A percentile compares a stretch with the other conserved stretches of the same genome.
phyloP scores from a whole-genome alignment of 2,888 invertebrate genomes.

The Ceramica pisi region DNA sequence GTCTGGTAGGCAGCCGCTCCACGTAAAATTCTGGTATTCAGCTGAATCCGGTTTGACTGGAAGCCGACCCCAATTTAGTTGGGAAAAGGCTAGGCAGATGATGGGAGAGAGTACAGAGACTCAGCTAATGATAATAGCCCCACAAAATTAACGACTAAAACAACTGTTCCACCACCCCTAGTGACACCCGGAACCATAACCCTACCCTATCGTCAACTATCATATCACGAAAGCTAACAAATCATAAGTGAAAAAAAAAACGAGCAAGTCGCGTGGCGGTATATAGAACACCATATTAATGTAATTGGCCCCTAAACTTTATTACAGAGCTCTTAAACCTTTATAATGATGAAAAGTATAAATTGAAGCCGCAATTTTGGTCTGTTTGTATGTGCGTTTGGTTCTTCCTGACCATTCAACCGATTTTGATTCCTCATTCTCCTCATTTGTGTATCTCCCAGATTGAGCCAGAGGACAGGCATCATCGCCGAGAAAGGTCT shows the following conservation, averaged over 20 bases:
- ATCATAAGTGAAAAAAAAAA: constrained; percentile 45
- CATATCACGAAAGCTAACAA: constrained; percentile 46
- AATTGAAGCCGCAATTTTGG: background rate
- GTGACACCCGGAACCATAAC: constrained; percentile 49
- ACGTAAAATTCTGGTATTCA: too few species aligned
- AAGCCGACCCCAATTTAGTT: too few species aligned
- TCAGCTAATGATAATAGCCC: constrained; percentile 22
- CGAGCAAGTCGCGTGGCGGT: constrained; percentile 46
- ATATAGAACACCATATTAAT: constrained; percentile 22
- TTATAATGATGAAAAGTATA: background rate
- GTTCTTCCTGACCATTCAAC: background rate
- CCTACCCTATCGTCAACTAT: constrained; percentile 34
- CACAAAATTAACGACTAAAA: constrained; percentile 44
- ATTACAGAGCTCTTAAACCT: constrained; percentile 12
- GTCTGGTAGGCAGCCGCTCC: too few species aligned
- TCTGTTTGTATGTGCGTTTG: background rate
- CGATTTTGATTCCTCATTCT: background rate
- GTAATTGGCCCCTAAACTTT: constrained; percentile 31
- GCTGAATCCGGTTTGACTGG: too few species aligned
- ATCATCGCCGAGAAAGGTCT: too few species aligned
- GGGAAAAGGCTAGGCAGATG: too few species aligned
- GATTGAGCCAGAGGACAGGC: too few species aligned
- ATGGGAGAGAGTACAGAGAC: too few species aligned
- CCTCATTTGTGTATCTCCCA: too few species aligned
- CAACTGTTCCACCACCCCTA: constrained; percentile 10